Conservation (phyloP, 1,140 invertebrate genomes). For the Mercenaria mercenaria region DNA sequence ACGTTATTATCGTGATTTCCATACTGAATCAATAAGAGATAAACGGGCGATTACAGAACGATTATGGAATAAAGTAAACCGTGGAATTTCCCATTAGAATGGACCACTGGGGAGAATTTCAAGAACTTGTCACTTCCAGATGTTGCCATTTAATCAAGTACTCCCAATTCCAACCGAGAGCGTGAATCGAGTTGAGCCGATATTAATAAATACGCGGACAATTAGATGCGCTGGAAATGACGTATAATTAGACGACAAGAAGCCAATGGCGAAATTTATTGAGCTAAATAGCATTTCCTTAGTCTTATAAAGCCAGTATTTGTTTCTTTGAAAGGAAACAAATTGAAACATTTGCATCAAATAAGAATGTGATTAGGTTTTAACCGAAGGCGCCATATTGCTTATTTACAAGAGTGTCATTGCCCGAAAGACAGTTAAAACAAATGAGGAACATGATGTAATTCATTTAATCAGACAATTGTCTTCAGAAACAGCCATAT, state of each 20-base stretch:
- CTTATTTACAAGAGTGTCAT: background rate
- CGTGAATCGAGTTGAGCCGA: slow-evolving; percentile 54
- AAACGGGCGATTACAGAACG: slow-evolving; percentile 60
- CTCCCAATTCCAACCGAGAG: slow-evolving; percentile 35
- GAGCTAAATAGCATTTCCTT: slow-evolving; percentile 52
- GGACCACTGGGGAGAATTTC: slow-evolving; percentile 61
- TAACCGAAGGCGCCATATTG: slow-evolving; percentile 43
- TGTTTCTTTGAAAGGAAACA: slow-evolving; percentile 48
- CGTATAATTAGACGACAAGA: slow-evolving; percentile 60
- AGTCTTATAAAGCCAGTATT: slow-evolving; percentile 48
- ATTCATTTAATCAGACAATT: background rate
- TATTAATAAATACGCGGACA: slow-evolving; percentile 58
- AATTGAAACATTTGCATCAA: slow-evolving; percentile 60
- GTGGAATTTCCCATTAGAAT: slow-evolving; percentile 54
- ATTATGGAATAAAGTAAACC: slow-evolving; percentile 65
- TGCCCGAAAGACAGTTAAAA: background rate
- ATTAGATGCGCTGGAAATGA: slow-evolving; percentile 61
- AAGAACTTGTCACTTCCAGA: slow-evolving; percentile 62
- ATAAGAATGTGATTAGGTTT: slow-evolving; percentile 40
- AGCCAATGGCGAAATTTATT: slow-evolving; percentile 65
- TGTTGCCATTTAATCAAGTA: slow-evolving; percentile 63
- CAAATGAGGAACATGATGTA: background rate
- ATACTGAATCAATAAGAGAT: slow-evolving; percentile 47
- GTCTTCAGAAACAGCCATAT: no score
- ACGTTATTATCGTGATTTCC: slow-evolving; percentile 49